Evolutionary conservation across 2,888 invertebrate species (phyloP), one percentile per base, ranked within the genome.

Genomic region (Bellardia bayeri): DNA sequence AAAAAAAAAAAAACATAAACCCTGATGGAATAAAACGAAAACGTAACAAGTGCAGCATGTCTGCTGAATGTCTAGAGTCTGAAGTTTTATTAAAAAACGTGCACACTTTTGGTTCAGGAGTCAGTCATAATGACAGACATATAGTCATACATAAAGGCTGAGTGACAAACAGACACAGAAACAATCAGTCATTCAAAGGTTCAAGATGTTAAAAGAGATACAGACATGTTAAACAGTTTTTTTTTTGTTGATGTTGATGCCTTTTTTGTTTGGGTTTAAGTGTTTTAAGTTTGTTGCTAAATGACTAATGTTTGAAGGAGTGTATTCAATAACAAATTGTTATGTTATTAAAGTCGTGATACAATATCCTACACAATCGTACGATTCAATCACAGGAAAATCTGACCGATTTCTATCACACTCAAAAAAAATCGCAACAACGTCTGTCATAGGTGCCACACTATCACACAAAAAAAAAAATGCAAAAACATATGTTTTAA

Each of bases 51-150:
- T 92, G 92, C 90, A 91, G 63, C 75, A 68, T 91, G 92, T 92
- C 92, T 92, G 91, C 91, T 89, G 90, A 89, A 90, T 92, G 92
- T 92, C 92, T 92, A 92, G 91, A 91, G 90, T 80, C 85, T 85
- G 82, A 85, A 85, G 82, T 85, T 82, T 80, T 78, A 82, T 56
- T 69, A 76, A 76, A 69, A 76, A 69, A 37, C 5, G 23, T 45
- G 51, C 11, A 80, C 8, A 61, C n/a, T 58, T 6, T 89, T 86
- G 64, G 76, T 72, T 69, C 33, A 23, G 71, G 63, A 83, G 45
- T 83, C 71, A 78, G 45, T 63, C 61, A 76, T 61, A 51, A 33
- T 64, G 64, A 49, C 54, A n/a, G 42, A 84, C 61, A 23, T 16
- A 63, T 51, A 45, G 51, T 58, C 45, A 33, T 7, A 33, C 14